Percentiles rank a stretch among this genome's conserved stretches.
phyloP scores from a whole-genome alignment of 2,113 vertebrate genomes.

The Podarcis raffonei region DNA sequence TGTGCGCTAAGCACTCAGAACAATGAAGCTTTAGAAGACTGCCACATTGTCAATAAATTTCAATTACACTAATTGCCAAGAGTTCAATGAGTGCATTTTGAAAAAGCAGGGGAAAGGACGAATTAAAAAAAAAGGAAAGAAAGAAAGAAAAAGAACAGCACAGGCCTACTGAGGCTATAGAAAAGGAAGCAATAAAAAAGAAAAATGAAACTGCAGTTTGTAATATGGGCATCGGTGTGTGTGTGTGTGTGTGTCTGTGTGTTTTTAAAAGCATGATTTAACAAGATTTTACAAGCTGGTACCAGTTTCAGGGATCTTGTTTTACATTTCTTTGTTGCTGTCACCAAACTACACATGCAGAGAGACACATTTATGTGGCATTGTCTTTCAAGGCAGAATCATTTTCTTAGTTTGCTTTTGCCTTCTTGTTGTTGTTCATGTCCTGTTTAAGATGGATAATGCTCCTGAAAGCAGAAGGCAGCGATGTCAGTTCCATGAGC shows the following conservation, averaged over 20 bases:
- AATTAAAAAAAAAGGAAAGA: conserved; percentile 69
- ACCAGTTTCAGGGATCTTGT: conserved; percentile 77
- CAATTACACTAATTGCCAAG: conserved; percentile 96
- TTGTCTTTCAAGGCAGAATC: conserved; percentile 75
- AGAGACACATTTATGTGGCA: conserved; percentile 77
- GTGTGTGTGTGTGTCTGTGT: conserved; percentile 27
- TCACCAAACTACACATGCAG: conserved; percentile 75
- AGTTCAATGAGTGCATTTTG: conserved; percentile 89
- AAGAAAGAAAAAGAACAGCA: conserved; percentile 68
- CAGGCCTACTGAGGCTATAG: conserved; percentile 71
- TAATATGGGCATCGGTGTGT: conserved; percentile 76
- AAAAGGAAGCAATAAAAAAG: conserved; percentile 74
- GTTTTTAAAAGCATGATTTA: conserved; percentile 80
- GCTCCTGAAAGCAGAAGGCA: conserved; percentile 63
- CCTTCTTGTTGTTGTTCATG: conserved; percentile 33
- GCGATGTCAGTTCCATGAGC: conserved; percentile 46
- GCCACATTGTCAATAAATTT: conserved; percentile 95
- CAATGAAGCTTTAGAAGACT: conserved; percentile 86
- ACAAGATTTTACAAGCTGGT: conserved; percentile 83
- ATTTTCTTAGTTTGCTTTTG: conserved; percentile 69
- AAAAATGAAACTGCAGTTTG: conserved; percentile 74
- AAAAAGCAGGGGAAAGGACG: conserved; percentile 71
- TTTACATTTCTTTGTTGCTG: conserved; percentile 83
- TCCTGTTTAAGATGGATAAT: conserved; percentile 67
- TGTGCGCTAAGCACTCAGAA: conserved; percentile 83